Conservation (phyloP, 37 sponge, comb jelly and placozoan species). For the Lycopodina hypogea region DNA sequence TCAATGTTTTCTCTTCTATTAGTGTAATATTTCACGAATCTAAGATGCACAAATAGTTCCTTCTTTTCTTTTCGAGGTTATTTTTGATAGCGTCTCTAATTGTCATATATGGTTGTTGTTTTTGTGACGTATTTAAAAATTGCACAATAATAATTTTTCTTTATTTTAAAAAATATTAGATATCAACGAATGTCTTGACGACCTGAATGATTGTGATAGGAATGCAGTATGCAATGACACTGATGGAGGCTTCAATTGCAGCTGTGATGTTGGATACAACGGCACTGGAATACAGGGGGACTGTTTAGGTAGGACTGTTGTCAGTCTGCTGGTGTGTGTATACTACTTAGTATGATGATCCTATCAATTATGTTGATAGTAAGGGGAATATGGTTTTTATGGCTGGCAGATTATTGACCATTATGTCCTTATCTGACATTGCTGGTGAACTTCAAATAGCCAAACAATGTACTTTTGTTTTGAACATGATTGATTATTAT, state of each 20-base stretch:
- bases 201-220: not conserved
- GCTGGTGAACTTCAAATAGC: not conserved
- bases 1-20: no score
- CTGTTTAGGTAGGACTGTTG: not conserved
- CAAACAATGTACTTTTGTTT: not conserved
- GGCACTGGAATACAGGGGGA: conserved; percentile 4
- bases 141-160: no score
- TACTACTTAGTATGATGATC: no score
- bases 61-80: no score
- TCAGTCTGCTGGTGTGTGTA: no score
- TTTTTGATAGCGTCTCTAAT: not conserved
- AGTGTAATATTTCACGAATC: no score
- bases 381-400: no score
- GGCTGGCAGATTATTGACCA: no score
- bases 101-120: not conserved
- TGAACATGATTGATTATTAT: conserved; percentile 16
- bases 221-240: conserved; percentile 11
- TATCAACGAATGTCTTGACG: not conserved
- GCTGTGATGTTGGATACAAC: conserved; percentile 4
- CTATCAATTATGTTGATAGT: no score
- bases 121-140: no score
- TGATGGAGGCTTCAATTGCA: conserved; percentile 2
- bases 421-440: not conserved
- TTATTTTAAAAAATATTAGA: not conserved
- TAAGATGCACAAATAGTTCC: no score